Base-by-base conservation (phyloP, 1,140 invertebrate species). In the Eumeta japonica region DNA sequence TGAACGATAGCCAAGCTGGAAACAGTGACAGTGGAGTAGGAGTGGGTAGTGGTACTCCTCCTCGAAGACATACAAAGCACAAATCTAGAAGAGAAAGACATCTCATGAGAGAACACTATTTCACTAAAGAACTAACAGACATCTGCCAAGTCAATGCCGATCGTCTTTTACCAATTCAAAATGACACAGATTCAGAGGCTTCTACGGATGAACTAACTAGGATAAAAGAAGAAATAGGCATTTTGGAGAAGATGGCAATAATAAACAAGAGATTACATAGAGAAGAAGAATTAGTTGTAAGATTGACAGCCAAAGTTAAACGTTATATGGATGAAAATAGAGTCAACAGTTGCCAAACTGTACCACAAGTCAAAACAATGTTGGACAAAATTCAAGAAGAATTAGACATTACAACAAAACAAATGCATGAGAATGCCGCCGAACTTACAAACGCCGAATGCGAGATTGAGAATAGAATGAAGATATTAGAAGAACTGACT, bases 181-280 rank as follows among this genome's bases (percentile, higher is more conserved):
- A 61, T 56, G 79, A 66, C 41, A 79, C 62, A 60, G 78, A 62
- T 66, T 80, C 55, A 35, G 79, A 74, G 37, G 70, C 57, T 0
- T 78, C 71, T 16, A 47, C 67, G 2, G 72, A 75, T 43, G 80
- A 67, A 55, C 60, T 65, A 44, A 76, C 72, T 41, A 76, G 54
- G 62, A 79, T 80, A 54, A 64, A 74, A 47, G 76, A 80, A 55
- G 80, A 85, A 62, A 66, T 86, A 3, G 80, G 83, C 44, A 66
- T 87, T 34, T 71, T 86, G 48, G 85, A 89, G 50, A 84, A 83
- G 55, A 78, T 89, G 14, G 77, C 84, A 4, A 81, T 83, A 12
- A 67, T 90, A 10, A 88, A 89, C 50, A 84, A 86, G 48, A 77
- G 80, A 42, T 65, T 89, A 29, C 79, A 87, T 37, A 76, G 81